Evolutionary conservation across 2,797 vertebrate species (phyloP).

Genomic region (Danio tinwini): DNA sequence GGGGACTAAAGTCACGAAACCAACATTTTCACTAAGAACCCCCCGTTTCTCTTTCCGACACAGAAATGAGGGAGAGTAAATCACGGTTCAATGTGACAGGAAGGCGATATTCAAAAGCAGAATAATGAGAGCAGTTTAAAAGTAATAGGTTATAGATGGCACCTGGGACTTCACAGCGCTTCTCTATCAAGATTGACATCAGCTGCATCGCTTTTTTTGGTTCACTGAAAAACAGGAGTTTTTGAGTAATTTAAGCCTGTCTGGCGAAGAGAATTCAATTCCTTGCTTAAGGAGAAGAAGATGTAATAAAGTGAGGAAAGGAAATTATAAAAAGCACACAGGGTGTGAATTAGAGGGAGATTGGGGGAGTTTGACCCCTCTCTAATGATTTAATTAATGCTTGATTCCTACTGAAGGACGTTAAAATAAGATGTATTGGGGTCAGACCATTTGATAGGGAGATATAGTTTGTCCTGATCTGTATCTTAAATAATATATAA

Average conservation of each 20-base stretch:
- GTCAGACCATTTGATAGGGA: too few species aligned
- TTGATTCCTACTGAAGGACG: too few species aligned
- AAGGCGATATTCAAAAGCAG: conserved; percentile 37
- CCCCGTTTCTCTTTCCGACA: conserved; percentile 34
- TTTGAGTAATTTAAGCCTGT: conserved; percentile 37
- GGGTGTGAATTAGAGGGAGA: too few species aligned
- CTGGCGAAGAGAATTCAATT: conserved; percentile 43
- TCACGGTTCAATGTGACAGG: conserved; percentile 18
- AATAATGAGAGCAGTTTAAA: conserved; percentile 47
- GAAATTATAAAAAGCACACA: background rate
- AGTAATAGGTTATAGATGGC: conserved; percentile 43
- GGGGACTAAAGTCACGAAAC: conserved; percentile 29
- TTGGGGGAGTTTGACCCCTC: too few species aligned
- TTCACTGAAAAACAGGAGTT: conserved; percentile 41
- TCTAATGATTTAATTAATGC: too few species aligned
- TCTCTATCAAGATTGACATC: conserved; percentile 30
- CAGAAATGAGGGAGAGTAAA: conserved; percentile 5
- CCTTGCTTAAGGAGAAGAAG: conserved; percentile 9
- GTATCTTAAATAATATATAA: too few species aligned
- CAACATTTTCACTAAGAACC: conserved; percentile 23
- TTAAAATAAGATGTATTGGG: too few species aligned
- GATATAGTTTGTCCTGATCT: too few species aligned
- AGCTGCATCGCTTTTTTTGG: conserved; percentile 4
- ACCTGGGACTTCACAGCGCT: conserved; percentile 35
- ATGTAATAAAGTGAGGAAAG: conserved; percentile 3